A percentile compares a stretch with the other conserved stretches of the same genome.
phyloP scores from a whole-genome alignment of 1,140 invertebrate genomes.

The Panulirus ornatus region DNA sequence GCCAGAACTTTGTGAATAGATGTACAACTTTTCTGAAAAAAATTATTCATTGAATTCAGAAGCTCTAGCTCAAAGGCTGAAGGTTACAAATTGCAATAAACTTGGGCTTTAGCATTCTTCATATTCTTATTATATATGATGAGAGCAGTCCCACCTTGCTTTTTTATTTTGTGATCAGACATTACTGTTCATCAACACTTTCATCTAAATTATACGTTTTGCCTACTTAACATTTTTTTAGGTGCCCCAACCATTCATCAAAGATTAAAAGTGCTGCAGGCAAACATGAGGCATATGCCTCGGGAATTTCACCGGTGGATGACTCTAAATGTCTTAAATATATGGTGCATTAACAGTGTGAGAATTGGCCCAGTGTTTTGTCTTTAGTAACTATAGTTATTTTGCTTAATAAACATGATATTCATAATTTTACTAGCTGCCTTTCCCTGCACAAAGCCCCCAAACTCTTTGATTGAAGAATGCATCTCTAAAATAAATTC shows the following conservation, averaged over 20 bases:
- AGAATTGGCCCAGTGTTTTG: too few species aligned
- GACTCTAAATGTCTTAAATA: too few species aligned
- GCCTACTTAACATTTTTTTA: too few species aligned
- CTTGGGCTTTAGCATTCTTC: constrained; percentile 65
- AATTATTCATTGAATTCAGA: constrained; percentile 3
- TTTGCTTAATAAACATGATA: too few species aligned
- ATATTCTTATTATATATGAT: constrained; percentile 18
- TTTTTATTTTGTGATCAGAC: constrained; percentile 25
- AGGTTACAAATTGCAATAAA: constrained; percentile 64
- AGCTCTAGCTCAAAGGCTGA: constrained; percentile 38
- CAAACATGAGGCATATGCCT: constrained; percentile 9
- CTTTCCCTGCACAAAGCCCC: neutral
- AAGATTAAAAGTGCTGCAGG: too few species aligned
- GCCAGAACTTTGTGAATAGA: neutral
- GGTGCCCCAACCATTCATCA: neutral
- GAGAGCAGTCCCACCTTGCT: constrained; percentile 69
- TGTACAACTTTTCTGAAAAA: neutral
- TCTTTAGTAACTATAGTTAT: neutral
- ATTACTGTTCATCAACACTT: too few species aligned
- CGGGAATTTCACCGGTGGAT: neutral
- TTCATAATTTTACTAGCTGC: neutral
- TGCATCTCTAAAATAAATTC: too few species aligned
- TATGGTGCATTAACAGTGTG: too few species aligned
- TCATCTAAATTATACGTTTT: too few species aligned
- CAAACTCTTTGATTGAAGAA: too few species aligned